Conservation (phyloP, 2,113 vertebrate genomes). For the Pyrgilauda ruficollis region DNA sequence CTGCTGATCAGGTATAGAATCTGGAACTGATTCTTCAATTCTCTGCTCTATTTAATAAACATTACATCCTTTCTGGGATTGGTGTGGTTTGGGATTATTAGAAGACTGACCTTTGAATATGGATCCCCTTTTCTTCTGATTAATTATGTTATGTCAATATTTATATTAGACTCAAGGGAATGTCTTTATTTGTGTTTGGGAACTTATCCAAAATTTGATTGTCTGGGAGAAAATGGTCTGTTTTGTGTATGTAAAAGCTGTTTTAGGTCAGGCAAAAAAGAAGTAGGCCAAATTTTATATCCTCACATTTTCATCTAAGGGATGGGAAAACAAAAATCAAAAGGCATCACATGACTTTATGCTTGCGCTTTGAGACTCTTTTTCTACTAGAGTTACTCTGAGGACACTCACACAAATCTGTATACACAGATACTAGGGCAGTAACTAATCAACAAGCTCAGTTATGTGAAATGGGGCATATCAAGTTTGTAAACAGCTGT, state of each 20-base stretch:
- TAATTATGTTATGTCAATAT: conserved; percentile 31
- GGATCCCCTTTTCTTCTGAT: not conserved
- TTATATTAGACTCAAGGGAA: not conserved
- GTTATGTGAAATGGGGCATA: not conserved
- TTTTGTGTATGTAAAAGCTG: not conserved
- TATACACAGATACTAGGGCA: not conserved
- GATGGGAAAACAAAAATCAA: conserved; percentile 22
- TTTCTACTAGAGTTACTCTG: conserved; percentile 3
- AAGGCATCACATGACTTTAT: not conserved
- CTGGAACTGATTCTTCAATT: not conserved
- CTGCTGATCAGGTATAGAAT: not conserved
- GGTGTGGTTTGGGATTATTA: not conserved
- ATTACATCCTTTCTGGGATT: not conserved
- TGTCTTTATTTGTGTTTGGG: not conserved
- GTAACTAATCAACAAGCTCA: not conserved
- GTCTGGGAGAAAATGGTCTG: conserved; percentile 5
- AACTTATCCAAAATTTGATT: not conserved
- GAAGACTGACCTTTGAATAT: not conserved
- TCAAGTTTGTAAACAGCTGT: not conserved
- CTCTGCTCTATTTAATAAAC: not conserved
- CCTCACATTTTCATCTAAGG: conserved; percentile 10
- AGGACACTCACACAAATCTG: not conserved
- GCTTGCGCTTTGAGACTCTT: not conserved
- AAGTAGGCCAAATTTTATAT: conserved; percentile 43
- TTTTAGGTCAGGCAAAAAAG: conserved; percentile 31